Percentiles rank a stretch among this genome's conserved stretches.
These are phyloP conservation scores for Antennarius striatus DNA, from an alignment of 2,113 vertebrate species.

Conservation along the genomic window DNA sequence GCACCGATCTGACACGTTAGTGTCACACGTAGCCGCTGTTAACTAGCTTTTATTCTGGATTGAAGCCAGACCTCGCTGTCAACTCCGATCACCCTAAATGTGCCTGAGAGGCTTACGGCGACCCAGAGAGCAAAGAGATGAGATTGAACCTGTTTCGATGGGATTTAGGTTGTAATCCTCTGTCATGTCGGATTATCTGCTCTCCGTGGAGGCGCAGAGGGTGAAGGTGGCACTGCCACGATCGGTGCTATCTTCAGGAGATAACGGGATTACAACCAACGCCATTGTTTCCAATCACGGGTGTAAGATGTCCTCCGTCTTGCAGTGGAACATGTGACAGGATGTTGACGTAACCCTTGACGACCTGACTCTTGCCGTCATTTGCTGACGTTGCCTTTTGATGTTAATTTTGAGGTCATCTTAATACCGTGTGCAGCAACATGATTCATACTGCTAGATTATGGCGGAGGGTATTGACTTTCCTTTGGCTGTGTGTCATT, in stretches of 20 bases:
- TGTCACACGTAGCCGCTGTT: neutral
- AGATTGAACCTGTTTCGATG: conserved; percentile 50
- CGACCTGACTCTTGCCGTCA: neutral
- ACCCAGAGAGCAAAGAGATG: conserved; percentile 21
- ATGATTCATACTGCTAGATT: neutral
- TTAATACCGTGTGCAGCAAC: neutral
- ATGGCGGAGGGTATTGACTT: conserved; percentile 6
- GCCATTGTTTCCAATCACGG: conserved; percentile 44
- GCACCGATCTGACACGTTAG: neutral
- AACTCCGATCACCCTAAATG: conserved; percentile 23
- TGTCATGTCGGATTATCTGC: conserved; percentile 59
- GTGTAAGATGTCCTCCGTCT: conserved; percentile 32
- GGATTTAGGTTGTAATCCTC: conserved; percentile 69
- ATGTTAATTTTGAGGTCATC: neutral
- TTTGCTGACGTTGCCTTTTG: neutral
- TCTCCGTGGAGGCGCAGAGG: conserved; percentile 18
- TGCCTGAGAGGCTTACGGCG: conserved; percentile 31
- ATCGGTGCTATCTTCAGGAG: conserved; percentile 58
- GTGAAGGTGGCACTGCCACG: conserved; percentile 27
- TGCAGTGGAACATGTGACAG: conserved; percentile 16
- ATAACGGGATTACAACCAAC: conserved; percentile 69
- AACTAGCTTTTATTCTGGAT: neutral
- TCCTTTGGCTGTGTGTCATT: conserved; percentile 11
- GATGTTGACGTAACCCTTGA: neutral
- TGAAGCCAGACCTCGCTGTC: conserved; percentile 9